Conservation (phyloP, 2,797 vertebrate genomes). For the Clarias laeviceps region DNA sequence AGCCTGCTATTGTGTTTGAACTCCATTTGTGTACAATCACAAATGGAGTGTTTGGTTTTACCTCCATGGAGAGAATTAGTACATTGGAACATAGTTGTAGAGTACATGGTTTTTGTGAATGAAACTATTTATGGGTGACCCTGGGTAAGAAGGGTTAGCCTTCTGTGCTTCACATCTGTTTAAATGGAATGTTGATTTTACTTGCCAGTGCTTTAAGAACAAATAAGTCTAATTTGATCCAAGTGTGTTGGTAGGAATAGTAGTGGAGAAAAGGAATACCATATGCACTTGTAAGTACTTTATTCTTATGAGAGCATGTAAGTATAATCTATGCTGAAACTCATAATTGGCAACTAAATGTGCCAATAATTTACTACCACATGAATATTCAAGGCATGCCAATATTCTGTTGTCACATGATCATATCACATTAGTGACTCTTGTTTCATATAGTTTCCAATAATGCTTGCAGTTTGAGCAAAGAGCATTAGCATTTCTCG, state of each 20-base stretch:
- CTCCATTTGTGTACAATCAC: not conserved
- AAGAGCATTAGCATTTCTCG: not conserved
- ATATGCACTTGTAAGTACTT: not conserved
- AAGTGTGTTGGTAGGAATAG: not conserved
- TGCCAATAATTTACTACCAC: not conserved
- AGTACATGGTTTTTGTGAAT: not conserved
- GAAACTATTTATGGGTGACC: slow-evolving; percentile 3
- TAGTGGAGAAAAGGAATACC: too few species aligned
- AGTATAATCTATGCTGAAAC: not conserved
- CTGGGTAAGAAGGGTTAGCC: not conserved
- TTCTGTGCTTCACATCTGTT: not conserved
- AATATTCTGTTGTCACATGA: not conserved
- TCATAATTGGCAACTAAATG: not conserved
- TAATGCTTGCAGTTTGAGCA: not conserved
- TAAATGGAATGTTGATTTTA: not conserved
- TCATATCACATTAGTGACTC: not conserved
- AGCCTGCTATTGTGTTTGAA: slow-evolving; percentile 39
- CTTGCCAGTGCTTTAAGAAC: not conserved
- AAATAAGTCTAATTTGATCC: not conserved
- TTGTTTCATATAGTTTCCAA: not conserved
- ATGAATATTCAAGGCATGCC: not conserved
- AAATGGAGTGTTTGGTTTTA: slow-evolving; percentile 20
- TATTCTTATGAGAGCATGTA: not conserved
- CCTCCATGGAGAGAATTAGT: not conserved
- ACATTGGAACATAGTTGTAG: not conserved